Conservation (phyloP, 1,140 invertebrate genomes). For the Papilio helenus region DNA sequence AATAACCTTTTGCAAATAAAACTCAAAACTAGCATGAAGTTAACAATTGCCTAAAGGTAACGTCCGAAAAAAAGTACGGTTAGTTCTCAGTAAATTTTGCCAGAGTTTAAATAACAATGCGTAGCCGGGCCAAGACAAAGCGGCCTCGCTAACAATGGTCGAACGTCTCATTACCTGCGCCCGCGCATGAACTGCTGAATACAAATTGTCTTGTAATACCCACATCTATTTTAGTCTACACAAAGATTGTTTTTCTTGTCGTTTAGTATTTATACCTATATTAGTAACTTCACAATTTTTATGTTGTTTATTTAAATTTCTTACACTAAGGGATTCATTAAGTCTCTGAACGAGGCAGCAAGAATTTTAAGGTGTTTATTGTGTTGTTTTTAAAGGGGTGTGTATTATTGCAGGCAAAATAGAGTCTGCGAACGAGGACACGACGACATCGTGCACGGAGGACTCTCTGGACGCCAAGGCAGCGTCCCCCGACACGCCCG, state of each 20-base stretch:
- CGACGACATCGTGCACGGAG: constrained; percentile 88
- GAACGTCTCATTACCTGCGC: constrained; percentile 32
- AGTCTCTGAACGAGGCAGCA: no score
- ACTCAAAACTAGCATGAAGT: background rate
- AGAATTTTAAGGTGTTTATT: background rate
- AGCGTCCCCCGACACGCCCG: constrained; percentile 62
- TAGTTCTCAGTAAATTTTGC: constrained; percentile 27
- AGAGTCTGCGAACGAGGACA: constrained; percentile 82
- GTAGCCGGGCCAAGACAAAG: constrained; percentile 22
- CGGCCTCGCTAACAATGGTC: constrained; percentile 25
- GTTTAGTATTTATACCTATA: background rate
- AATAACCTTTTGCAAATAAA: constrained; percentile 7
- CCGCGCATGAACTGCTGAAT: constrained; percentile 24
- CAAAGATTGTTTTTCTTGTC: background rate
- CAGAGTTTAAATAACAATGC: constrained; percentile 29
- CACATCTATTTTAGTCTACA: background rate
- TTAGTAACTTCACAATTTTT: no score
- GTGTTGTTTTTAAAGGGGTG: background rate
- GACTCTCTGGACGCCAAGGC: constrained; percentile 85
- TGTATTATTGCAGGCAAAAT: constrained; percentile 68
- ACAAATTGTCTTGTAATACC: constrained; percentile 30
- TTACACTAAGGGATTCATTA: no score
- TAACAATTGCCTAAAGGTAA: constrained; percentile 9
- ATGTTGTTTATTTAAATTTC: background rate
- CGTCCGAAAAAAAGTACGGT: constrained; percentile 29